phyloP scores from a whole-genome alignment of 2,797 vertebrate species.

The Notoglanidium macrostoma region DNA sequence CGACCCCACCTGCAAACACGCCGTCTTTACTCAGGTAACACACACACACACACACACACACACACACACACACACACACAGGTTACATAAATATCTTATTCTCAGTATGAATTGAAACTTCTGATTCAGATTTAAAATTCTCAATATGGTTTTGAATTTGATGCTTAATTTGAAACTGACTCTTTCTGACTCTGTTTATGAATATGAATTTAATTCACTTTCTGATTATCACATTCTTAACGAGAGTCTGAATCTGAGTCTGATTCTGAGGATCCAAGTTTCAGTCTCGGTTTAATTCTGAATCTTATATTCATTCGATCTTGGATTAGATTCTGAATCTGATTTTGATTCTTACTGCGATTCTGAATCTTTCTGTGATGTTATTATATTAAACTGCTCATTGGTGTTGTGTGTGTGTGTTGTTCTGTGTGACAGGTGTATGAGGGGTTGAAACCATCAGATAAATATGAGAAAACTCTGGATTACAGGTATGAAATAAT shows the following conservation, averaged over 20 bases:
- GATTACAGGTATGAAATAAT: constrained; percentile 85
- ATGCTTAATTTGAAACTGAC: background rate
- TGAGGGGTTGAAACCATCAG: constrained; percentile 94
- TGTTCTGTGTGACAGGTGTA: constrained; percentile 79
- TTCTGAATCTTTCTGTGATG: background rate
- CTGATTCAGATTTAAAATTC: background rate
- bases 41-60: background rate
- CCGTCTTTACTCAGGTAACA: constrained; percentile 91
- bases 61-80: background rate
- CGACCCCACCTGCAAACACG: constrained; percentile 89
- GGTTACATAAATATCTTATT: no score
- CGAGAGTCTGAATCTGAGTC: background rate
- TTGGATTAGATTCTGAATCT: background rate
- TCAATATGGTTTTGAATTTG: background rate
- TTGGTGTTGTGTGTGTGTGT: background rate
- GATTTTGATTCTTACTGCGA: background rate
- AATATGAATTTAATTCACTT: background rate
- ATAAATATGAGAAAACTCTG: constrained; percentile 94
- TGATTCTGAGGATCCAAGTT: background rate
- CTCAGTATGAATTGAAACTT: background rate
- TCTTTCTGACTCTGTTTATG: background rate
- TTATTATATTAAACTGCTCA: no score
- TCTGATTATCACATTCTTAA: background rate
- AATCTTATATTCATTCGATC: background rate
- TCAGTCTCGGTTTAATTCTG: background rate